These are phyloP conservation scores for Ectobius pallidus DNA, from an alignment of 2,888 invertebrate genomes.

Conservation along the genomic window DNA sequence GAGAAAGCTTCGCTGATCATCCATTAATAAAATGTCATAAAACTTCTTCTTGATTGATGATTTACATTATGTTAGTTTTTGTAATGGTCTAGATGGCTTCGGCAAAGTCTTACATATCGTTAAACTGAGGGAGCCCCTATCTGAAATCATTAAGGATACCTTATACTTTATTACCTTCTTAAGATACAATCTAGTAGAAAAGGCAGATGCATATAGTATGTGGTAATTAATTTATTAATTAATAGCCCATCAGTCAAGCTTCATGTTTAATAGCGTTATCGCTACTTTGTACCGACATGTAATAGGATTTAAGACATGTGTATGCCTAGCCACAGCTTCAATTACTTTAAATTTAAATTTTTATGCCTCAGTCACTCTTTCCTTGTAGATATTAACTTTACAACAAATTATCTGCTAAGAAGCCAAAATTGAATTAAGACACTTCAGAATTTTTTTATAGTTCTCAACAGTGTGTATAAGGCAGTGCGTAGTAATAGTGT, in stretches of 20 bases:
- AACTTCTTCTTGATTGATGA: slow-evolving; percentile 5
- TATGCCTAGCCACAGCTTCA: background rate
- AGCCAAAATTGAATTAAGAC: too few species aligned
- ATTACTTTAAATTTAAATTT: background rate
- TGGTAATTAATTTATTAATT: slow-evolving; percentile 41
- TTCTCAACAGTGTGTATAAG: too few species aligned
- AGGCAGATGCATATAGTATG: slow-evolving; percentile 8
- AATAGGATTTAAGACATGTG: background rate
- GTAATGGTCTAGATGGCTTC: too few species aligned
- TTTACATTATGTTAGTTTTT: background rate
- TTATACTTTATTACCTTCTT: background rate
- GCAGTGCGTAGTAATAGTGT: too few species aligned
- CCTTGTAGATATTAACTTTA: too few species aligned
- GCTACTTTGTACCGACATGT: background rate
- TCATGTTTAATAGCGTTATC: background rate
- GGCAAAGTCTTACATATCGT: too few species aligned
- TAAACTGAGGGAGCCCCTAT: background rate
- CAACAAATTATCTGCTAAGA: too few species aligned
- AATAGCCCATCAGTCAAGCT: slow-evolving; percentile 32
- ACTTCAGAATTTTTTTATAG: too few species aligned
- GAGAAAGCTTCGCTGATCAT: too few species aligned
- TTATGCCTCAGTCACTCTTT: too few species aligned
- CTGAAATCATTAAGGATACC: background rate
- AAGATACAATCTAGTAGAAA: background rate
- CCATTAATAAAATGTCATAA: background rate